Evolutionary conservation across 2,888 invertebrate species (phyloP).

Genomic region (Diarsia mendica): DNA sequence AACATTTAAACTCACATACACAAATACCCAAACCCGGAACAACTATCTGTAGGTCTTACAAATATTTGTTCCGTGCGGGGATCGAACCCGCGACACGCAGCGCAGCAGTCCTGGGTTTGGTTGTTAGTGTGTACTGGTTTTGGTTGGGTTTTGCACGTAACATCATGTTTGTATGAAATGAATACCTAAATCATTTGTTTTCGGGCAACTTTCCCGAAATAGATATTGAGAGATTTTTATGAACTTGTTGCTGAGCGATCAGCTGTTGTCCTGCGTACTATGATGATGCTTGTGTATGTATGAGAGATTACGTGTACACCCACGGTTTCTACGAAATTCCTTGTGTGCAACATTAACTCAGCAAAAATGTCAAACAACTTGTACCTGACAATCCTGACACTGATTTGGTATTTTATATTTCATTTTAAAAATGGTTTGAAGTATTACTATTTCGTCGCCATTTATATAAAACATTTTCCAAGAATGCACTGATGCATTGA

Average conservation of each 20-base stretch:
- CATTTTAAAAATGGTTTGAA: not conserved
- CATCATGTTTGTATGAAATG: not conserved
- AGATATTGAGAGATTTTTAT: too few species aligned
- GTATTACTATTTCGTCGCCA: not conserved
- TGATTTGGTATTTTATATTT: not conserved
- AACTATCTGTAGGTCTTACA: too few species aligned
- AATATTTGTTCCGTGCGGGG: too few species aligned
- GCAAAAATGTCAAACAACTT: not conserved
- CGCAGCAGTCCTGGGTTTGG: too few species aligned
- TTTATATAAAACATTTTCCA: not conserved
- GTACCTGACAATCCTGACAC: not conserved
- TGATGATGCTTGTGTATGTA: too few species aligned
- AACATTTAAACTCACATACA: too few species aligned
- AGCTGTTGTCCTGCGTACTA: too few species aligned
- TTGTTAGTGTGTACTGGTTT: not conserved
- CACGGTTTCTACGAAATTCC: not conserved
- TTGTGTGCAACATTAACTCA: not conserved
- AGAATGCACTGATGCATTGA: constrained; percentile 1
- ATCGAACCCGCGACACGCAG: too few species aligned
- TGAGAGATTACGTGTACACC: too few species aligned
- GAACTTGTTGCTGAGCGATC: too few species aligned
- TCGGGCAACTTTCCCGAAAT: not conserved
- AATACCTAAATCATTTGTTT: not conserved
- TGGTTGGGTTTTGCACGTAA: not conserved
- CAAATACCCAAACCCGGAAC: too few species aligned